Percentiles rank a stretch among this genome's conserved stretches.
These are phyloP conservation scores for Xiphophorus hellerii DNA, from an alignment of 2,113 vertebrate species.

Conservation along the genomic window DNA sequence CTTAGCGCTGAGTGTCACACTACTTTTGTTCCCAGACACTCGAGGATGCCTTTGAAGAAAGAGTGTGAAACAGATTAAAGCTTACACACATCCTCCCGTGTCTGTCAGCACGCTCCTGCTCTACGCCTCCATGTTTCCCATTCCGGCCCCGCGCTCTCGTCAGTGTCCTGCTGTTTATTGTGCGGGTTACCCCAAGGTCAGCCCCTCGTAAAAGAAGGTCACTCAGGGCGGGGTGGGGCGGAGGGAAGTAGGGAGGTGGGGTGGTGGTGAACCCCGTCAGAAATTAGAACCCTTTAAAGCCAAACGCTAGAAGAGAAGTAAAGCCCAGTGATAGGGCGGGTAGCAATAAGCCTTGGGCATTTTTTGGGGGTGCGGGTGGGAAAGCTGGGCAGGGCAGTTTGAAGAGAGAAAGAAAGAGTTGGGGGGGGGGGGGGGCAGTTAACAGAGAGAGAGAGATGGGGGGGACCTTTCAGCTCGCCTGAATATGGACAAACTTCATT, in stretches of 20 bases:
- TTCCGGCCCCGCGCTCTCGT: slow-evolving; percentile 51
- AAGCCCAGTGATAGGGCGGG: slow-evolving; percentile 27
- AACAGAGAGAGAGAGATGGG: slow-evolving; percentile 61
- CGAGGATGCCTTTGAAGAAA: slow-evolving; percentile 75
- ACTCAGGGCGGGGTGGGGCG: slow-evolving; percentile 43
- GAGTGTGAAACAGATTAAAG: slow-evolving; percentile 80
- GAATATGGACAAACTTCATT: slow-evolving; percentile 89
- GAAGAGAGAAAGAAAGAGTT: slow-evolving; percentile 42
- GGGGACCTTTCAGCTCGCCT: slow-evolving; percentile 80
- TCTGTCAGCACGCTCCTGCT: slow-evolving; percentile 72
- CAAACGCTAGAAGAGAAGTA: slow-evolving; percentile 80
- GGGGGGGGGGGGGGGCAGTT: slow-evolving; percentile 55
- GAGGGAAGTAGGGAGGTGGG: too few relatives aligned
- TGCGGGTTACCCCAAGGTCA: slow-evolving; percentile 77
- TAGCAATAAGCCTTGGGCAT: slow-evolving; percentile 70
- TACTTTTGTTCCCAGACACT: slow-evolving; percentile 64
- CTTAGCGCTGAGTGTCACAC: not conserved
- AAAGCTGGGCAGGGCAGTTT: slow-evolving; percentile 60
- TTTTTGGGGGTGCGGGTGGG: slow-evolving; percentile 59
- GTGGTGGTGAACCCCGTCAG: slow-evolving; percentile 68
- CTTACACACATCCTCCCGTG: slow-evolving; percentile 83
- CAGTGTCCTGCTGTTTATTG: slow-evolving; percentile 86
- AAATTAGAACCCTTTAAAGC: slow-evolving; percentile 76
- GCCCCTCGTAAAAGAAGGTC: slow-evolving; percentile 80
- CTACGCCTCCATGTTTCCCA: slow-evolving; percentile 47